Conservation (phyloP, 1,140 invertebrate species). For the Bombus superbus region DNA sequence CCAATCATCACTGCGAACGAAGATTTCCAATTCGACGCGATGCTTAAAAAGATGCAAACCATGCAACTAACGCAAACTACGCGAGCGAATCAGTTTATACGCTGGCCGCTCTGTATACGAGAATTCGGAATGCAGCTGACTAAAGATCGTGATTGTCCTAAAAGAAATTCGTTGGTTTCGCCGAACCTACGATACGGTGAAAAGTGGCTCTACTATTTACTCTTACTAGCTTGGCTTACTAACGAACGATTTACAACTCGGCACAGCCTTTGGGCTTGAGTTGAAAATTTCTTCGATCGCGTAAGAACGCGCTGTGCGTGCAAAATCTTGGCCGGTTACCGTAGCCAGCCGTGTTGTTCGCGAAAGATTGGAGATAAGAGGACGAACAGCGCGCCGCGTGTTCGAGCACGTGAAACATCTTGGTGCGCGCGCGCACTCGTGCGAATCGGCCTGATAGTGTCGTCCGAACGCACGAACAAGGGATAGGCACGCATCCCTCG, state of each 20-base stretch:
- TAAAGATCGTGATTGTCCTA: too few species aligned
- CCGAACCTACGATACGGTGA: too few species aligned
- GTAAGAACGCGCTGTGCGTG: neutral
- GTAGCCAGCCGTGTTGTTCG: slow-evolving; percentile 19
- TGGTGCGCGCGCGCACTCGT: slow-evolving; percentile 37
- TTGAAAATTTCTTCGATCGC: neutral
- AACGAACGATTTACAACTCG: neutral
- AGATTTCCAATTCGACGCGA: too few species aligned
- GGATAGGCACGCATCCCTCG: slow-evolving; percentile 1
- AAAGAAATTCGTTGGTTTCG: too few species aligned
- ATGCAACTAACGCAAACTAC: too few species aligned
- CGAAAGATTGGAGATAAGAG: slow-evolving; percentile 40
- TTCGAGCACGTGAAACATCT: slow-evolving; percentile 23
- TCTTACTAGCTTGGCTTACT: too few species aligned
- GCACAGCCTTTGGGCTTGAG: neutral
- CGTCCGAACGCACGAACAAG: slow-evolving; percentile 41
- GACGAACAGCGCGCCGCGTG: slow-evolving; percentile 17
- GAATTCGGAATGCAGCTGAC: too few species aligned
- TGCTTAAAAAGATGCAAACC: too few species aligned
- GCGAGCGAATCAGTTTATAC: too few species aligned
- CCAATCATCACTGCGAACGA: too few species aligned
- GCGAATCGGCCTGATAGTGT: slow-evolving; percentile 50
- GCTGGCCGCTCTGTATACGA: too few species aligned
- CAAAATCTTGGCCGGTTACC: neutral
- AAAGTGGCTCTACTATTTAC: too few species aligned